Conservation (phyloP, 2,888 invertebrate genomes). For the Dromius quadrimaculatus region DNA sequence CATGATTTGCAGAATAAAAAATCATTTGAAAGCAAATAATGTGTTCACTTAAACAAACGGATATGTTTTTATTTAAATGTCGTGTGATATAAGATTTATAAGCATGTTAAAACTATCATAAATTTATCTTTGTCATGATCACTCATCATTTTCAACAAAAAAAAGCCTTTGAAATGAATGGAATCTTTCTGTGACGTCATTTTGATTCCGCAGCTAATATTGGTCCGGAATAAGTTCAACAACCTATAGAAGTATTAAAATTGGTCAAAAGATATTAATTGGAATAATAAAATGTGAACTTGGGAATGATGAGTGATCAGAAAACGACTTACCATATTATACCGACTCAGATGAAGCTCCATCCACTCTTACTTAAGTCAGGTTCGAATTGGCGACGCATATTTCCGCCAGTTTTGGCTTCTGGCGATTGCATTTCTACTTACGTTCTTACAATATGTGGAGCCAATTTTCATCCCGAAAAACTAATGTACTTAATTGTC, state of each 20-base stretch:
- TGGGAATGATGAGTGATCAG: constrained; percentile 22
- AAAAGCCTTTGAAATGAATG: background rate
- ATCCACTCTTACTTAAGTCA: constrained; percentile 47
- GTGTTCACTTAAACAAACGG: constrained; percentile 12
- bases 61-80: constrained; percentile 42
- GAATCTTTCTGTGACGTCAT: too few species aligned
- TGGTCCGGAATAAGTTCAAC: too few species aligned
- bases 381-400: constrained; percentile 44
- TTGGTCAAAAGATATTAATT: too few species aligned
- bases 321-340: constrained; percentile 36
- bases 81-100: constrained; percentile 49
- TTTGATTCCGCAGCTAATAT: too few species aligned
- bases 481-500: constrained; percentile 46
- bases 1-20: too few species aligned
- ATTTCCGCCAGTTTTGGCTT: background rate
- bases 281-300: background rate
- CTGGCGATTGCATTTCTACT: constrained; percentile 35
- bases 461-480: constrained; percentile 39
- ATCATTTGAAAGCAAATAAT: constrained; percentile 19
- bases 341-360: constrained; percentile 43
- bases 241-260: too few species aligned
- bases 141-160: constrained; percentile 19
- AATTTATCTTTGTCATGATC: constrained; percentile 40
- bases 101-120: constrained; percentile 44
- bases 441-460: constrained; percentile 33